Base-by-base conservation (phyloP, 2,888 invertebrate genomes). In the Gymnocheta viridis region DNA sequence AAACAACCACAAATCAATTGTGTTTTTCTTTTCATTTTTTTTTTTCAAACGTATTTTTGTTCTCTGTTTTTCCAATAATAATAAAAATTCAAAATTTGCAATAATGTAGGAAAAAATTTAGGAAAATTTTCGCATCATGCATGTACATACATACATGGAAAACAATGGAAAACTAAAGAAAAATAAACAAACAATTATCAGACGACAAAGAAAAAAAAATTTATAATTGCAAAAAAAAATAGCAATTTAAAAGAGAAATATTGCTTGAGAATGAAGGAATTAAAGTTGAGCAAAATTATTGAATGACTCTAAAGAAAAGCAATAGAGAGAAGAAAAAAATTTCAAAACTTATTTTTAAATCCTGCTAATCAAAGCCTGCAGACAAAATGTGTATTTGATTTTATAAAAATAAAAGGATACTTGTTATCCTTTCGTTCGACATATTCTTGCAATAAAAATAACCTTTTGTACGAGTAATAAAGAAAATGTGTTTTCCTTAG, bases 1-100 rank as follows among this genome's bases (percentile, higher is more conserved):
- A 67, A 44, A 47, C 27, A 62, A 69, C 77, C 72, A 54, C 83
- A 80, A 72, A 44, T 44, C 44, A 60, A 82, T 74, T 74, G 22
- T 32, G 69, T 60, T 29, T 56, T 56, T 32, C 7, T 24, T 47
- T 47, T n/a, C 10, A 12, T 7, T 41, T 51, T n/a, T 49, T 58
- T 10, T 0, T 47, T 47, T 7, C 4, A 5, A 47, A 47, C 9
- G 17, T 29, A 14, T 5, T 41, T 47, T 22, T 72, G n/a, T 22
- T 60, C 12, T 56, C 12, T 69, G 22, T 60, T 10, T 60, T 62
- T 24, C 2, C n/a, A 41, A 38, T 51, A 51, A 51, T 41, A 64
- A 64, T 51, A 14, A 54, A 64, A 64, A 19, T 54, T 74, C 2
- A 27, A 64, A 54, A 64, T 51, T 73, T 10, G 14, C 22, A 22